Evolutionary conservation across 1,140 invertebrate species (phyloP).

Genomic region (Atta colombica): DNA sequence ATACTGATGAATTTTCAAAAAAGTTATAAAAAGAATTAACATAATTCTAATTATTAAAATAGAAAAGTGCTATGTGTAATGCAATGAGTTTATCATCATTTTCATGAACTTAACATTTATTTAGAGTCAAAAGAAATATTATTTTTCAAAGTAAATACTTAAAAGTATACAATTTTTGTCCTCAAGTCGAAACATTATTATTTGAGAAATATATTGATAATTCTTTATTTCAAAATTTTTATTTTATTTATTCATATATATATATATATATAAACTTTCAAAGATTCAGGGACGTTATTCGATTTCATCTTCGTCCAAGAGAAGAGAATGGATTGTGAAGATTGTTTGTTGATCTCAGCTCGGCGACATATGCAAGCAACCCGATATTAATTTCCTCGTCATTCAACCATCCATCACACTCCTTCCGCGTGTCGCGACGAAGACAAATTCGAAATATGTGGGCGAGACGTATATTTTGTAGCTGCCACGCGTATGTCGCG

Average conservation of each 20-base stretch:
- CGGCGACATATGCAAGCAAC: not conserved
- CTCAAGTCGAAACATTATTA: not conserved
- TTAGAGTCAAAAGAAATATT: not conserved
- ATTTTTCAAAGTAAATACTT: not conserved
- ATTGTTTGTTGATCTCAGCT: not conserved
- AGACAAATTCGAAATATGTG: constrained; percentile 45
- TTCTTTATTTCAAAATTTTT: not conserved
- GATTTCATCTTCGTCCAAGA: not conserved
- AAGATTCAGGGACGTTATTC: not conserved
- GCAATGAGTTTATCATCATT: too few relatives aligned
- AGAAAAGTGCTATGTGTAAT: not conserved
- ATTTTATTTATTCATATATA: not conserved
- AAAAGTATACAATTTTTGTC: not conserved
- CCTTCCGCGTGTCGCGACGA: constrained; percentile 8
- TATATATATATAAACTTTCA: too few relatives aligned
- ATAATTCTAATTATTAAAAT: not conserved
- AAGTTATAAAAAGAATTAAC: not conserved
- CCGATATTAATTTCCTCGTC: constrained; percentile 40
- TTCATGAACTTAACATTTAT: not conserved
- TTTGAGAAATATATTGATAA: not conserved
- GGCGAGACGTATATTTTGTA: constrained; percentile 11
- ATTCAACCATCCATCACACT: constrained; percentile 27
- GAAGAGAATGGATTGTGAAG: not conserved
- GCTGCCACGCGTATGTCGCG: constrained; percentile 33
- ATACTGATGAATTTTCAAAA: not conserved